These are phyloP conservation scores for Diplodus sargus DNA, from an alignment of 2,797 vertebrate species.

Conservation along the genomic window DNA sequence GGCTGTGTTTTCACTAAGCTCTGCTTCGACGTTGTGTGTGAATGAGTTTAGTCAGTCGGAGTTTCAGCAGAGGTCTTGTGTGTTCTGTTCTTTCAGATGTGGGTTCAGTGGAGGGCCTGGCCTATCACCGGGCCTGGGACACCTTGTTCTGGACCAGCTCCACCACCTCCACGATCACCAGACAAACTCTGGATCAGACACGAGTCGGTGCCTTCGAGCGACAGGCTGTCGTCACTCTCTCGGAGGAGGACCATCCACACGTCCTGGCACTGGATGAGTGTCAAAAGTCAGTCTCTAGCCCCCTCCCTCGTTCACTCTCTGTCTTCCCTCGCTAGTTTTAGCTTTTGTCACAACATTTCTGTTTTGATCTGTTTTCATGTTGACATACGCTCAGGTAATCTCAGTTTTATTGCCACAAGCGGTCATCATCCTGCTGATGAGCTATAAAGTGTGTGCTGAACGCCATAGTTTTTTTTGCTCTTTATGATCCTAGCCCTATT, in stretches of 20 bases:
- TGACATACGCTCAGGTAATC: neutral
- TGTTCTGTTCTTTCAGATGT: conserved; percentile 87
- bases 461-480: neutral
- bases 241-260: conserved; percentile 97
- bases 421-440: neutral
- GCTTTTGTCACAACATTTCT: neutral
- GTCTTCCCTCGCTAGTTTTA: neutral
- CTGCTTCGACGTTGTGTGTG: neutral
- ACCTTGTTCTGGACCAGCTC: conserved; percentile 98
- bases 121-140: conserved; percentile 95
- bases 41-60: neutral
- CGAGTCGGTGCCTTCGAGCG: conserved; percentile 86
- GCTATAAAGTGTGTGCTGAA: neutral
- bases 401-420: neutral
- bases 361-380: neutral
- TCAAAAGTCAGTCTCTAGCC: conserved; percentile 88
- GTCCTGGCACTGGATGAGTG: conserved; percentile 95
- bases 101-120: conserved; percentile 97
- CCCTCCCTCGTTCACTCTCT: neutral
- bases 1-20: conserved; percentile 1
- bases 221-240: conserved; percentile 93
- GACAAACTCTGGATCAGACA: conserved; percentile 92
- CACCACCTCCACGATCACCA: conserved; percentile 94
- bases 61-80: neutral
- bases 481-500: neutral